Percentiles rank a stretch among this genome's conserved stretches.
These are phyloP conservation scores for Porites lutea DNA, from an alignment of 64 coral and sea anemone genomes.

Conservation along the genomic window DNA sequence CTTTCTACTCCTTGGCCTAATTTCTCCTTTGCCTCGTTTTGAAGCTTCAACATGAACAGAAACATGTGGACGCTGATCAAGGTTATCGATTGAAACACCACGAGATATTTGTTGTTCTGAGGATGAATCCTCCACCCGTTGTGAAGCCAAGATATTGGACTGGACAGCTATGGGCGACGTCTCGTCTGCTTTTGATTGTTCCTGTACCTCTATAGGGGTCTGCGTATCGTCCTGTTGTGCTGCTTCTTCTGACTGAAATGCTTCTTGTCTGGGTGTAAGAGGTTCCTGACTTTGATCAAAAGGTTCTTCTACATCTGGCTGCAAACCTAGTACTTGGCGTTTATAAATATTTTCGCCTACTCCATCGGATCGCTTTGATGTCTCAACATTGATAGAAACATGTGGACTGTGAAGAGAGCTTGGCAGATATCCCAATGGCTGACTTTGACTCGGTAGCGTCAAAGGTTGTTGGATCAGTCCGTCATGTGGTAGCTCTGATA, in stretches of 20 bases:
- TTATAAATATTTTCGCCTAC: not conserved
- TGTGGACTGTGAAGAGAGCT: not conserved
- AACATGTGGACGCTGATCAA: constrained; percentile 35
- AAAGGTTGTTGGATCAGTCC: constrained; percentile 18
- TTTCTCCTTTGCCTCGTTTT: constrained; percentile 52
- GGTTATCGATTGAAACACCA: not conserved
- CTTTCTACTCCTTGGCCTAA: not conserved
- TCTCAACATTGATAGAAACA: constrained; percentile 46
- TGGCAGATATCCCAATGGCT: constrained; percentile 9
- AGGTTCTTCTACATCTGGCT: not conserved
- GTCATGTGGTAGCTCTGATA: constrained; percentile 61
- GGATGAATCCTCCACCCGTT: not conserved
- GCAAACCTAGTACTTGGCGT: constrained; percentile 5
- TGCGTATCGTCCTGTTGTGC: not conserved
- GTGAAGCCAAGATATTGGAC: not conserved
- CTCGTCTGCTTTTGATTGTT: not conserved
- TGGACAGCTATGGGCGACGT: not conserved
- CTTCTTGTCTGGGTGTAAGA: not conserved
- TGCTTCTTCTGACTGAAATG: not conserved
- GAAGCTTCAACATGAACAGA: constrained; percentile 64
- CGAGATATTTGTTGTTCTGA: not conserved
- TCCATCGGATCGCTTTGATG: constrained; percentile 32
- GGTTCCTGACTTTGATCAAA: constrained; percentile 19
- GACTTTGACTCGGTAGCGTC: not conserved
- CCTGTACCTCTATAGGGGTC: not conserved